Percentiles rank a stretch among this genome's conserved stretches.
phyloP scores from a whole-genome alignment of 92 coral and sea anemone species.

The Parazoanthus atlanticus region DNA sequence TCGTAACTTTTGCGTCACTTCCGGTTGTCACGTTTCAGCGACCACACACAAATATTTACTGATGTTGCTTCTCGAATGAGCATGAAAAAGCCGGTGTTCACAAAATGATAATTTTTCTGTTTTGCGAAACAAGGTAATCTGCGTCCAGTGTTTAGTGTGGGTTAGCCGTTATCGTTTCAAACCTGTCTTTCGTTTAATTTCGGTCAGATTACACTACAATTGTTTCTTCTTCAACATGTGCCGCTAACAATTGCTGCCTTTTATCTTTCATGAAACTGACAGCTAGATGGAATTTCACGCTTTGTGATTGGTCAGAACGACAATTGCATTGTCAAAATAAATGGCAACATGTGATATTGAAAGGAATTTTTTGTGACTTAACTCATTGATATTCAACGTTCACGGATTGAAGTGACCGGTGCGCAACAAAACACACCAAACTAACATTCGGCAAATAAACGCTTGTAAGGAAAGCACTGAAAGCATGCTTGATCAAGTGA shows the following conservation, averaged over 20 bases:
- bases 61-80: neutral
- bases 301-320: neutral
- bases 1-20: neutral
- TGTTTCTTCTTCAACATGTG: neutral
- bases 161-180: neutral
- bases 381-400: neutral
- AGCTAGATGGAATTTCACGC: neutral
- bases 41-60: neutral
- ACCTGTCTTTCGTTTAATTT: neutral
- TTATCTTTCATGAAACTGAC: neutral
- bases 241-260: neutral
- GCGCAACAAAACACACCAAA: neutral
- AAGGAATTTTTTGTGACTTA: neutral
- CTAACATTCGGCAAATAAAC: neutral
- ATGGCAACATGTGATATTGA: neutral
- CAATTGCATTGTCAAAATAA: conserved; percentile 17
- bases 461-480: neutral
- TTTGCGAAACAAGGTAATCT: too few relatives aligned
- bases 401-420: neutral
- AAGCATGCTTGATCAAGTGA: neutral
- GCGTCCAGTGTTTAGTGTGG: too few relatives aligned
- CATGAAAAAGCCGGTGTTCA: neutral
- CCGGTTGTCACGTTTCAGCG: neutral
- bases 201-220: neutral
- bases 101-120: neutral